Percentiles rank a stretch among this genome's conserved stretches.
Conservation (phyloP, 2,797 vertebrate species). For the Eulemur mongoz region DNA sequence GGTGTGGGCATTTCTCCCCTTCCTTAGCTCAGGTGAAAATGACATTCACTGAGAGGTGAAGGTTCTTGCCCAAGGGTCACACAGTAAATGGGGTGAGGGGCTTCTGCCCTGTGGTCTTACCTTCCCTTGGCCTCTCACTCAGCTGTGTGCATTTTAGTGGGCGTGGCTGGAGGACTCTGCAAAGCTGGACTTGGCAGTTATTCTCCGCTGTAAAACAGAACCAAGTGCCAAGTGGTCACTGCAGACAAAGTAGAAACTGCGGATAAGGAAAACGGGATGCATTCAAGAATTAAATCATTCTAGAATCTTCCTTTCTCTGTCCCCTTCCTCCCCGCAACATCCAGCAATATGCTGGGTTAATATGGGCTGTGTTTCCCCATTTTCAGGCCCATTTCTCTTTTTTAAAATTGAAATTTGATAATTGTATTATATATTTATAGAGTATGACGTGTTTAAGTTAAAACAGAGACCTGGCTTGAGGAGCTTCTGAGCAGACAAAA, state of each 20-base stretch:
- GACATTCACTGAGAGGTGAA: conserved; percentile 43
- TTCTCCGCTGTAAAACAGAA: not conserved
- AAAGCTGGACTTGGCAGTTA: not conserved
- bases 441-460: not conserved
- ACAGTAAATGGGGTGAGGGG: fast-evolving
- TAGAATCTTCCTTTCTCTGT: not conserved
- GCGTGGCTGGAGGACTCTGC: not conserved
- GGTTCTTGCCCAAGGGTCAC: conserved; percentile 32
- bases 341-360: not conserved
- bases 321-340: not conserved
- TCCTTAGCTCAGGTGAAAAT: conserved; percentile 1
- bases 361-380: too few relatives aligned
- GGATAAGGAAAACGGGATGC: not conserved
- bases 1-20: fast-evolving
- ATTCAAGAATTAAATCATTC: not conserved
- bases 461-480: not conserved
- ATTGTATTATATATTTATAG: not conserved
- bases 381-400: not conserved
- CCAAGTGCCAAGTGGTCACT: not conserved
- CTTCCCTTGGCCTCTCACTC: not conserved
- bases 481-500: not conserved
- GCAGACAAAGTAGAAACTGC: not conserved
- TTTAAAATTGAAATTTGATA: not conserved
- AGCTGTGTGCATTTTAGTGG: fast-evolving
- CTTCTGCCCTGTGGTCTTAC: not conserved